phyloP scores from a whole-genome alignment of 2,113 vertebrate genomes.

The Nanorana parkeri region DNA sequence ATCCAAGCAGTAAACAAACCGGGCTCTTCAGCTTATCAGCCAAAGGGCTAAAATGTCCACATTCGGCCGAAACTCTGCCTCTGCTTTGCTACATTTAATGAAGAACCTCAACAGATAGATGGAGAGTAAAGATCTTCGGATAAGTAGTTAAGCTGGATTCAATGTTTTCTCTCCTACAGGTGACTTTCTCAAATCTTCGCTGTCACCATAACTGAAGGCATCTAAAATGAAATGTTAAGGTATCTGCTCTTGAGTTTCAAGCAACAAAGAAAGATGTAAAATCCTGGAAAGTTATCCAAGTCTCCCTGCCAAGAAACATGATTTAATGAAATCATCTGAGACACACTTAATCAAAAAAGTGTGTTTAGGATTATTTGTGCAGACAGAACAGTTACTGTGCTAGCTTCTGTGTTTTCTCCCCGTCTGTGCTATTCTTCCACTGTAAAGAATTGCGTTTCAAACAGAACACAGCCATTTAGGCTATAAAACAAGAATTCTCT shows the following conservation, averaged over 20 bases:
- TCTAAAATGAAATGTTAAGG: neutral
- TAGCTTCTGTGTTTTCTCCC: conserved; percentile 61
- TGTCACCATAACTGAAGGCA: conserved; percentile 10
- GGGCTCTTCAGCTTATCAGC: too few relatives aligned
- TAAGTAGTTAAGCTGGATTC: too few relatives aligned
- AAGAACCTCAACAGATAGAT: too few relatives aligned
- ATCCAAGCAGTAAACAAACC: too few relatives aligned
- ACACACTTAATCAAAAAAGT: conserved; percentile 62
- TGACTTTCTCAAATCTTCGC: neutral
- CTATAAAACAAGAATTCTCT: conserved; percentile 66
- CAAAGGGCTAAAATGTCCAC: too few relatives aligned
- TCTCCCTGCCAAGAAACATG: conserved; percentile 61
- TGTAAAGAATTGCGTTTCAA: conserved; percentile 61
- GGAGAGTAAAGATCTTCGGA: too few relatives aligned
- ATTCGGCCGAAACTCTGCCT: too few relatives aligned
- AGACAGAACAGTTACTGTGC: conserved; percentile 63
- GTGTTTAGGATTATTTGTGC: conserved; percentile 58
- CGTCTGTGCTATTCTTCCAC: conserved; percentile 60
- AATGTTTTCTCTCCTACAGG: neutral
- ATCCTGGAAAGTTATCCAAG: conserved; percentile 46
- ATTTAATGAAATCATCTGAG: conserved; percentile 64
- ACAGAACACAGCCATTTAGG: conserved; percentile 57
- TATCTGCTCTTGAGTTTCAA: conserved; percentile 48
- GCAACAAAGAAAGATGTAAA: conserved; percentile 32
- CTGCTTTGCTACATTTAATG: too few relatives aligned